A percentile compares a stretch with the other conserved stretches of the same genome.
These are phyloP conservation scores for Acanthisitta chloris DNA, from an alignment of 2,113 vertebrate species.

Conservation along the genomic window DNA sequence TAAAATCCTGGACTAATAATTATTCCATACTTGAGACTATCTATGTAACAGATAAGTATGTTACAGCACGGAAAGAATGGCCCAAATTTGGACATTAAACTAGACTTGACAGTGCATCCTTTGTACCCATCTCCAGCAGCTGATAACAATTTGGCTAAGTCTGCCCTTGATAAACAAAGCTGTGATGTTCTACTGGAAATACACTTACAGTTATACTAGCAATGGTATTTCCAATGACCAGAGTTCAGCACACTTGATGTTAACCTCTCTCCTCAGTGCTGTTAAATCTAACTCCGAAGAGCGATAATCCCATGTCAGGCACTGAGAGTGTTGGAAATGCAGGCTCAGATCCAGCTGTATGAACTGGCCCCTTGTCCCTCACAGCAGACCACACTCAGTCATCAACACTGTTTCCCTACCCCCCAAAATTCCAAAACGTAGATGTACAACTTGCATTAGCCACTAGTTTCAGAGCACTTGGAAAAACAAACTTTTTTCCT, in stretches of 20 bases:
- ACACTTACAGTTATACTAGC: conserved; percentile 21
- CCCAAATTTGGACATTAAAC: conserved; percentile 21
- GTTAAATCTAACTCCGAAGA: conserved; percentile 24
- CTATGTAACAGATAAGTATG: neutral
- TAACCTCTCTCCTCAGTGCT: conserved; percentile 13
- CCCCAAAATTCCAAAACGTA: neutral
- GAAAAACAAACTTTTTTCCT: neutral
- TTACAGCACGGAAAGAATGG: conserved; percentile 32
- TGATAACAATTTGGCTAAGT: conserved; percentile 55
- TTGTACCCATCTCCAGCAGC: conserved; percentile 50
- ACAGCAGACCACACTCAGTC: neutral
- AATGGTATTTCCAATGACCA: conserved; percentile 13
- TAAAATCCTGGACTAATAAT: neutral
- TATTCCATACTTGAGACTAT: neutral
- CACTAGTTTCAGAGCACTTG: neutral
- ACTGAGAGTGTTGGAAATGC: conserved; percentile 19
- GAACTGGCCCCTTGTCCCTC: neutral
- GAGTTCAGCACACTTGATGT: conserved; percentile 41
- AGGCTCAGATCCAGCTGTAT: neutral
- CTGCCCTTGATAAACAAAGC: conserved; percentile 6
- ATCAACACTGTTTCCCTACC: neutral
- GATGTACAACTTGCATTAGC: neutral
- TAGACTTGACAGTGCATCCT: conserved; percentile 34
- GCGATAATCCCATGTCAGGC: conserved; percentile 22
- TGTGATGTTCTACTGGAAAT: conserved; percentile 41